phyloP scores from a whole-genome alignment of 2,888 invertebrate species.

The Andricus quercusramuli region DNA sequence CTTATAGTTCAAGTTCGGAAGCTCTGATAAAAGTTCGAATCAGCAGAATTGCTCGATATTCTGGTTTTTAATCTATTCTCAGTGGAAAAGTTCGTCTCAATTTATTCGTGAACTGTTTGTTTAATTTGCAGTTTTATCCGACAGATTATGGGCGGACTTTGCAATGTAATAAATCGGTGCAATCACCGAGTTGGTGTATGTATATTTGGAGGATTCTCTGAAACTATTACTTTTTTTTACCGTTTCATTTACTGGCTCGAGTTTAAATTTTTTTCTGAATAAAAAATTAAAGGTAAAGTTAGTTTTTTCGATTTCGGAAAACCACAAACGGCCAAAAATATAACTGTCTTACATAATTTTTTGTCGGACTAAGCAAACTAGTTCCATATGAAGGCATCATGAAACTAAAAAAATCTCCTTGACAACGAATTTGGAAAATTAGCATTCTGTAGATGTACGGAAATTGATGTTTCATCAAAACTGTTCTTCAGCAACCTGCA shows the following conservation, averaged over 20 bases:
- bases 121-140: conserved; percentile 25
- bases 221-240: neutral
- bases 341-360: too few relatives aligned
- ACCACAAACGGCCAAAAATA: too few relatives aligned
- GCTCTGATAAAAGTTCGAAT: neutral
- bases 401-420: too few relatives aligned
- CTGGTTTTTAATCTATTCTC: neutral
- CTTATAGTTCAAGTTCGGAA: neutral
- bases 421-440: too few relatives aligned
- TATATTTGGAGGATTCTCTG: neutral
- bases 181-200: neutral
- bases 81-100: conserved; percentile 9
- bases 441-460: too few relatives aligned
- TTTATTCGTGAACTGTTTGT: conserved; percentile 20
- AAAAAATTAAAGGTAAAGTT: neutral
- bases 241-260: neutral
- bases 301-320: neutral
- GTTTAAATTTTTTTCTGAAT: neutral
- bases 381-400: too few relatives aligned
- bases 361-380: too few relatives aligned
- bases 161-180: conserved; percentile 8
- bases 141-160: conserved; percentile 15
- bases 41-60: neutral
- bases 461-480: too few relatives aligned
- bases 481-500: too few relatives aligned